Base-by-base conservation (phyloP, 2,113 vertebrate genomes). In the Coracopsis vasa region DNA sequence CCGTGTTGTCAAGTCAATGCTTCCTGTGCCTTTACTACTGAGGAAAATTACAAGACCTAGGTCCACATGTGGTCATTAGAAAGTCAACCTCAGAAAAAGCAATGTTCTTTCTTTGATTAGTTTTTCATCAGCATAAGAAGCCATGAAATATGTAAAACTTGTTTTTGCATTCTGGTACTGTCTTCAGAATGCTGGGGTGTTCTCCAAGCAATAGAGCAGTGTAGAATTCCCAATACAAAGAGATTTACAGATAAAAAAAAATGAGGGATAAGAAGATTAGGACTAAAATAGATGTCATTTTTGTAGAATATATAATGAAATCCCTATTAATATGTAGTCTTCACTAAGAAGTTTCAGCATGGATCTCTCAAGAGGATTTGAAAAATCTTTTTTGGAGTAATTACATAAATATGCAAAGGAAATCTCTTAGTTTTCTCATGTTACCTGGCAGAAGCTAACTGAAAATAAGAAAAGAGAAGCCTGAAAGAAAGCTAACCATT, bases 361-460 rank as follows among this genome's bases (percentile, higher is more conserved):
- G 54, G 42, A 94, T 91, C 62, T 67, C 39, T 88, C 45, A 44
- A 94, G 61, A 95, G 85, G 88, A 96, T 96, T 94, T 96, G 6
- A 77, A 93, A 95, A 94, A 92, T 79, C 25, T 95, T 92, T 92
- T 88, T 88, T 86, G 25, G 66, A 66, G 70, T 96, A 96, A 97
- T 96, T 95, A 61, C 47, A 90, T 84, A 95, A 90, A 92, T 91
- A 96, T 73, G 45, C 80, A 73, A 93, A 88, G 71, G 50, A 77
- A 92, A 78, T 86, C 9, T 82, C 58, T 78, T 64, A 0, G 3
- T 80, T 96, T 90, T 39, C 27, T 70, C 29, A 15, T 64, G 19
- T 70, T 93, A 90, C 83, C 67, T 92, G 42, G 7, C 29, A 83
- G 67, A 80, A 77, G 58, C 50, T 93, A 90, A 80, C 64, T 86